These are phyloP conservation scores for Takifugu bimaculatus DNA, from an alignment of 2,113 vertebrate species.

Conservation along the genomic window DNA sequence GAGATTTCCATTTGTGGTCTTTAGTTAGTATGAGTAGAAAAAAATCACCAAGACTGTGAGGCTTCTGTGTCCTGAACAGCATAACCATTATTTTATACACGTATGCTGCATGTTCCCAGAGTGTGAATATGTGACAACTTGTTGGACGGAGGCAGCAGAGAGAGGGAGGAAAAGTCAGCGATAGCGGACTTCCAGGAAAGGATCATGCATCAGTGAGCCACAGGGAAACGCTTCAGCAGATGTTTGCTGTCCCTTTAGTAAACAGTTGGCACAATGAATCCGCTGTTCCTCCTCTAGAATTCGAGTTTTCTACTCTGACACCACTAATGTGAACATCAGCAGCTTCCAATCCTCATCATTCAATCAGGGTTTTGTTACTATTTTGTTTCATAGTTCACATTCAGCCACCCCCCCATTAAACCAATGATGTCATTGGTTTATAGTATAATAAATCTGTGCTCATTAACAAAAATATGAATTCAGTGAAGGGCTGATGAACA, in stretches of 20 bases:
- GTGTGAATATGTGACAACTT: not conserved
- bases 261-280: constrained; percentile 23
- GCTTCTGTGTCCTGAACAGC: too few relatives aligned
- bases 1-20: too few relatives aligned
- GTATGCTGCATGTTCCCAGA: too few relatives aligned
- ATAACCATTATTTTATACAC: too few relatives aligned
- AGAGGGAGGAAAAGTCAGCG: not conserved
- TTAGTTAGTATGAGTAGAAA: too few relatives aligned
- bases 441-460: too few relatives aligned
- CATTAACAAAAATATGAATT: too few relatives aligned
- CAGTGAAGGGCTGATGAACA: too few relatives aligned
- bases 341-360: not conserved
- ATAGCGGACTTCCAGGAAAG: not conserved
- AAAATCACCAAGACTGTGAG: too few relatives aligned
- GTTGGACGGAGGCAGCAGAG: not conserved
- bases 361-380: not conserved
- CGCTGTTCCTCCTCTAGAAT: constrained; percentile 29
- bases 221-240: constrained; percentile 11
- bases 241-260: constrained; percentile 16
- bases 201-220: constrained; percentile 10
- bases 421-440: too few relatives aligned
- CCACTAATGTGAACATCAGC: constrained; percentile 26
- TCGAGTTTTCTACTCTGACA: constrained; percentile 20
- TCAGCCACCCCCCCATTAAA: too few relatives aligned
- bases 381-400: too few relatives aligned